Base-by-base conservation (phyloP, 2,113 vertebrate genomes). In the Lonchura striata region DNA sequence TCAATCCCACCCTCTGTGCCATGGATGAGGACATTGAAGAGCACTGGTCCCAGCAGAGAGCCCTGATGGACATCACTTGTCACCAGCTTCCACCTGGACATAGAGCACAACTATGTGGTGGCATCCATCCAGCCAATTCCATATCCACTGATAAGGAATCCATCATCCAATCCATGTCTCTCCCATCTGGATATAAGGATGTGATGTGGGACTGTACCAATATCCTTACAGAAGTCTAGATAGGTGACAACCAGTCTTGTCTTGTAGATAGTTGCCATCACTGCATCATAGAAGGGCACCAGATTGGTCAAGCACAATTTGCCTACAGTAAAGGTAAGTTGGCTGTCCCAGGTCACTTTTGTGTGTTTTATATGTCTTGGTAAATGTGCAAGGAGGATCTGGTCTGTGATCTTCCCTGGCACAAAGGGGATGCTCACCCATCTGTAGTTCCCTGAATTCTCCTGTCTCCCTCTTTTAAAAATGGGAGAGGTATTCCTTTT, bases 181-280 rank as follows among this genome's bases (percentile, higher is more conserved):
- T 70, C 39, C n/a, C 28, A 5, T 20, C 4, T 16, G 10, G 10
- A 70, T 24, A 47, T 28, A 53, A 69, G n/a, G 64, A 24, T 63
- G 15, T 47, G 28, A n/a, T 54, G 5, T 2, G 7, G 20, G 24
- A 54, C 19, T 6, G 22, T 63, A 49, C 19, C 0, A 0, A 56
- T 63, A 24, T 46, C 57, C 24, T 54, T 56, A 22, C 41, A 41
- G 30, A 56, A 71, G 16, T 47, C n/a, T 54, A 39, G 20, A 7
- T 56, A 30, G 30, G 13, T 75, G 41, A 41, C 19, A 41, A 56
- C 24, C 5, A 0, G 27, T 63, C 31, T 54, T 70, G 9, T n/a
- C 17, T 52, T 27, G 35, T 42, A 12, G 39, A 17, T 35, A 17
- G 8, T 25, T 60, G 53, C 7, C 19, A 11, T n/a, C 49, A 21